Evolutionary conservation across 2,888 invertebrate species (phyloP).

Genomic region (Limnephilus auricula): DNA sequence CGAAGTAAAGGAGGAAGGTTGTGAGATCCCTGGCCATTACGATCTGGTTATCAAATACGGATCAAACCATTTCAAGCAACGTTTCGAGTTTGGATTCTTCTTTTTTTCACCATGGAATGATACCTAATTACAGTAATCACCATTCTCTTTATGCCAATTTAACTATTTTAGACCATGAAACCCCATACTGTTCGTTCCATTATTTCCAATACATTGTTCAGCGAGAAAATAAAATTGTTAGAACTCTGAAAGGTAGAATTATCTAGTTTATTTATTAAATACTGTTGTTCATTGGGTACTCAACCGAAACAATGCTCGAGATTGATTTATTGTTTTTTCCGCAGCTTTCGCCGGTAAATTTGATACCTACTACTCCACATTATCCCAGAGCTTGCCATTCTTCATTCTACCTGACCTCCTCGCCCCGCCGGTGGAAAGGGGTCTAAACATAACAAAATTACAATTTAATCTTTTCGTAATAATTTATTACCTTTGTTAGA

Average conservation of each 20-base stretch:
- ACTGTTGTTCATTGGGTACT: not conserved
- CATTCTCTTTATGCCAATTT: not conserved
- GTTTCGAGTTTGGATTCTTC: too few relatives aligned
- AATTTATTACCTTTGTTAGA: slow-evolving; percentile 36
- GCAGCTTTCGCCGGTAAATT: not conserved
- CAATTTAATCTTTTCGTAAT: slow-evolving; percentile 16
- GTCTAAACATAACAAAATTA: slow-evolving; percentile 38
- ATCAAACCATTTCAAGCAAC: too few relatives aligned
- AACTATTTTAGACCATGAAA: not conserved
- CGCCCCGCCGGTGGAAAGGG: not conserved
- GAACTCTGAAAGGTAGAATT: not conserved
- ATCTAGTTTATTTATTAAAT: not conserved
- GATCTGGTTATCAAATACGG: too few relatives aligned
- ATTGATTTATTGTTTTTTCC: slow-evolving; percentile 10
- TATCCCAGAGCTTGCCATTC: slow-evolving; percentile 28
- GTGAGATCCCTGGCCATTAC: too few relatives aligned
- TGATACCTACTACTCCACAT: not conserved
- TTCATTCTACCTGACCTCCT: not conserved
- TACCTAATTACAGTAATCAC: too few relatives aligned
- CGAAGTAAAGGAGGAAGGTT: too few relatives aligned
- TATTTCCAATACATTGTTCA: not conserved
- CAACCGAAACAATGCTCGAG: not conserved
- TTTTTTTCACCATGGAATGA: too few relatives aligned
- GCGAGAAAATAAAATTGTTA: not conserved
- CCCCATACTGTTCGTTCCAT: not conserved